Conservation (phyloP, 1,140 invertebrate species). For the Cydia amplana region DNA sequence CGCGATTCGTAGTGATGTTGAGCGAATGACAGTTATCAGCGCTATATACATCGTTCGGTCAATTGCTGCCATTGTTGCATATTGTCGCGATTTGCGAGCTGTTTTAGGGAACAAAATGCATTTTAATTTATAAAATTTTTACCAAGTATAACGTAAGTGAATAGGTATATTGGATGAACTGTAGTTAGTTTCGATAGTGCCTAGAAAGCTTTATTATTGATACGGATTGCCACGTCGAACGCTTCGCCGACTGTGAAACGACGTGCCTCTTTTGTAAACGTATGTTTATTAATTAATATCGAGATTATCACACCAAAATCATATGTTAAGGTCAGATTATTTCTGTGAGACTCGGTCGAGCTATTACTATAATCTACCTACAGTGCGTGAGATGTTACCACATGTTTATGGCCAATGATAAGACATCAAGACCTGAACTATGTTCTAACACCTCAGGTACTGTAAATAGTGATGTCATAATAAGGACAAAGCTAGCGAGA, state of each 20-base stretch:
- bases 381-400: not conserved
- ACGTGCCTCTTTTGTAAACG: conserved; percentile 8
- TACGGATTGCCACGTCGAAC: conserved; percentile 41
- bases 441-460: not conserved
- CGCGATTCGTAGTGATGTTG: too few relatives aligned
- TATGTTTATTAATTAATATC: conserved; percentile 40
- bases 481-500: not conserved
- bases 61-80: too few relatives aligned
- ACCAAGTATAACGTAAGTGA: not conserved
- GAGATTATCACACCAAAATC: conserved; percentile 72
- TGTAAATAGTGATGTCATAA: conserved; percentile 3
- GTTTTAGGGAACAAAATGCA: not conserved
- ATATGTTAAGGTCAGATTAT: conserved; percentile 48
- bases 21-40: not conserved
- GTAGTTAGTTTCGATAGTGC: conserved; percentile 56
- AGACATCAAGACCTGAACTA: too few relatives aligned
- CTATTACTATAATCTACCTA: not conserved
- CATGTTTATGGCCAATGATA: not conserved
- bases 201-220: conserved; percentile 47
- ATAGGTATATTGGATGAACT: conserved; percentile 20
- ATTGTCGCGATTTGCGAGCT: not conserved
- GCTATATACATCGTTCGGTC: not conserved
- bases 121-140: not conserved
- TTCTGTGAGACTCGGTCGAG: not conserved
- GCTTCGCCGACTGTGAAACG: conserved; percentile 35